Conservation (phyloP, 35 echinoderm and acorn worm genomes). For the Apostichopus japonicus region DNA sequence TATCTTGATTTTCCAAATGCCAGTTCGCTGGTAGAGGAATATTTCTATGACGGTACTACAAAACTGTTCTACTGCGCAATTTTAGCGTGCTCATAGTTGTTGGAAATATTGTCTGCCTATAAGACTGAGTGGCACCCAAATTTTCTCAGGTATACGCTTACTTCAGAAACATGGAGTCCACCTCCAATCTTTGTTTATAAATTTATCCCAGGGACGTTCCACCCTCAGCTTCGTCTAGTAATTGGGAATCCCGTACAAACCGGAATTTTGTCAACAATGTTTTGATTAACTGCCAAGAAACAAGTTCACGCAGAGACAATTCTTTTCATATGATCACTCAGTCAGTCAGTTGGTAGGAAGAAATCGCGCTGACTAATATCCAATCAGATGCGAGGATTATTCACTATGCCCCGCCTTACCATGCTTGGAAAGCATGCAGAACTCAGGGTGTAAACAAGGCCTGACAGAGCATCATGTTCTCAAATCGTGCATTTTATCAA, state of each 20-base stretch:
- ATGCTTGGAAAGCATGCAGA: background rate
- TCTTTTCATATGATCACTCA: background rate
- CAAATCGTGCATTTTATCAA: background rate
- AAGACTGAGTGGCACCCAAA: too few species aligned
- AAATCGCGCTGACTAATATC: background rate
- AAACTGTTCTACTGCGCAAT: too few species aligned
- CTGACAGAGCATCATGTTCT: background rate
- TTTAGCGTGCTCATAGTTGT: too few species aligned
- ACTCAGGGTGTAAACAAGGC: background rate
- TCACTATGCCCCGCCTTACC: background rate
- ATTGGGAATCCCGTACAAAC: background rate
- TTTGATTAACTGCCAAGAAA: background rate
- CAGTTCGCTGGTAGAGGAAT: too few species aligned
- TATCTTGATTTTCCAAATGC: too few species aligned
- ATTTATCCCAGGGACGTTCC: background rate
- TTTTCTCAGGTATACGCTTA: too few species aligned
- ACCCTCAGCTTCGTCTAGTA: background rate
- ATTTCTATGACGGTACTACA: too few species aligned
- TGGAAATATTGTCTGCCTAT: too few species aligned
- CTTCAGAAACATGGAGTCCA: too few species aligned
- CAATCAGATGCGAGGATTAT: background rate
- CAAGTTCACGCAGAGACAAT: background rate
- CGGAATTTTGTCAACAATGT: background rate
- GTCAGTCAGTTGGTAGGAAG: background rate
- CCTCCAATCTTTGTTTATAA: background rate